phyloP scores from a whole-genome alignment of 1,140 invertebrate species.

The Conus ventricosus region DNA sequence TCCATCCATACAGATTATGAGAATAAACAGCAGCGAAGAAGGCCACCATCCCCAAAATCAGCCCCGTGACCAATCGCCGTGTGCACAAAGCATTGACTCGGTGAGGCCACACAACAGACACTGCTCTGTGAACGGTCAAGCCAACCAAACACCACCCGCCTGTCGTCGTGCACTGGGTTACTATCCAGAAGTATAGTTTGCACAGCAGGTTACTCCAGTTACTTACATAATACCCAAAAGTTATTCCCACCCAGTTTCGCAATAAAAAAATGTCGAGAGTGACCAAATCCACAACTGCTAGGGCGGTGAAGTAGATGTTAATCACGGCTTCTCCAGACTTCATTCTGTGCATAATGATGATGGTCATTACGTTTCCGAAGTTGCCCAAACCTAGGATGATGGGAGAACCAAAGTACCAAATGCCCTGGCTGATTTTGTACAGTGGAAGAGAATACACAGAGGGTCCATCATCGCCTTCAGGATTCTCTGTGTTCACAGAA shows the following conservation, averaged over 20 bases:
- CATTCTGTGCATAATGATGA: constrained; percentile 7
- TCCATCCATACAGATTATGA: not conserved
- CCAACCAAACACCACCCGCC: not conserved
- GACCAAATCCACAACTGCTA: not conserved
- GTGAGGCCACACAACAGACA: constrained; percentile 27
- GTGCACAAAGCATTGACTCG: constrained; percentile 8
- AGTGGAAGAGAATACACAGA: too few species aligned
- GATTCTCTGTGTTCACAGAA: too few species aligned
- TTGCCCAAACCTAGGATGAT: not conserved
- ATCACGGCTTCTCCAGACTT: not conserved
- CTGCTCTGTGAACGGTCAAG: constrained; percentile 12
- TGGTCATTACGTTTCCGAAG: constrained; percentile 8
- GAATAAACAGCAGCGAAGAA: not conserved
- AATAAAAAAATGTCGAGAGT: not conserved
- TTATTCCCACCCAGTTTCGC: not conserved
- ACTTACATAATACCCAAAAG: too few species aligned
- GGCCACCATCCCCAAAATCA: not conserved
- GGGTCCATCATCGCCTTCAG: too few species aligned
- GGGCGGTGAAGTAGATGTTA: not conserved
- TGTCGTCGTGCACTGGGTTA: not conserved
- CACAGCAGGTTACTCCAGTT: not conserved
- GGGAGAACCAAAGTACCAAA: not conserved
- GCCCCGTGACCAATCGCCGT: too few species aligned
- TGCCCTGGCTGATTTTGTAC: not conserved
- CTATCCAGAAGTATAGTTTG: not conserved